phyloP scores from a whole-genome alignment of 2,797 vertebrate species.

The Triplophysa bombifrons region DNA sequence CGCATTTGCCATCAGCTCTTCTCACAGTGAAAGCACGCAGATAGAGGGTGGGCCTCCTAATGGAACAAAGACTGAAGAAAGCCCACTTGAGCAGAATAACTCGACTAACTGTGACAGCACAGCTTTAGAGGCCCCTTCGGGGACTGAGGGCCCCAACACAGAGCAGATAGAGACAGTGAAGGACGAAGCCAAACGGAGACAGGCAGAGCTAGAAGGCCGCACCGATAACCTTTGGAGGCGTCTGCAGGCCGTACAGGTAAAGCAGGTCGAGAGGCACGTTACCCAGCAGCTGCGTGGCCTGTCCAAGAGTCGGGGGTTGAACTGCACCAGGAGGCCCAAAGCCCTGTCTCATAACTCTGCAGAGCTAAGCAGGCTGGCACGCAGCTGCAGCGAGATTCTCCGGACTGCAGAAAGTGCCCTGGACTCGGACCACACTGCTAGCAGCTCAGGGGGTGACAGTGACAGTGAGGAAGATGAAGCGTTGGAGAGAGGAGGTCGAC shows the following conservation, averaged over 20 bases:
- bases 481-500: background rate
- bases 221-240: conserved; percentile 64
- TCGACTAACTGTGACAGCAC: conserved; percentile 1
- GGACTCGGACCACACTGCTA: conserved; percentile 72
- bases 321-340: conserved; percentile 32
- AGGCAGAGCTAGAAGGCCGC: conserved; percentile 62
- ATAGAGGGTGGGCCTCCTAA: conserved; percentile 4
- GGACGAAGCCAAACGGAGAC: conserved; percentile 53
- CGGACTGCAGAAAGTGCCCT: conserved; percentile 63
- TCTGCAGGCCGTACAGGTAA: conserved; percentile 68
- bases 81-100: background rate
- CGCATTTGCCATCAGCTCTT: conserved; percentile 1
- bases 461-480: conserved; percentile 41
- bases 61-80: conserved; percentile 2
- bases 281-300: conserved; percentile 66
- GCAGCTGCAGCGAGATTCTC: conserved; percentile 65
- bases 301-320: conserved; percentile 37
- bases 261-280: conserved; percentile 71
- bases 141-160: conserved; percentile 11
- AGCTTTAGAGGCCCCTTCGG: conserved; percentile 4
- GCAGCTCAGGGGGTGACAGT: conserved; percentile 62
- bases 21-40: conserved; percentile 14
- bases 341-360: conserved; percentile 25
- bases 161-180: conserved; percentile 44
- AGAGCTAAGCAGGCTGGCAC: conserved; percentile 63